Percentiles rank a stretch among this genome's conserved stretches.
Conservation (phyloP, 1,140 invertebrate species). For the Drosophila kanapiae region DNA sequence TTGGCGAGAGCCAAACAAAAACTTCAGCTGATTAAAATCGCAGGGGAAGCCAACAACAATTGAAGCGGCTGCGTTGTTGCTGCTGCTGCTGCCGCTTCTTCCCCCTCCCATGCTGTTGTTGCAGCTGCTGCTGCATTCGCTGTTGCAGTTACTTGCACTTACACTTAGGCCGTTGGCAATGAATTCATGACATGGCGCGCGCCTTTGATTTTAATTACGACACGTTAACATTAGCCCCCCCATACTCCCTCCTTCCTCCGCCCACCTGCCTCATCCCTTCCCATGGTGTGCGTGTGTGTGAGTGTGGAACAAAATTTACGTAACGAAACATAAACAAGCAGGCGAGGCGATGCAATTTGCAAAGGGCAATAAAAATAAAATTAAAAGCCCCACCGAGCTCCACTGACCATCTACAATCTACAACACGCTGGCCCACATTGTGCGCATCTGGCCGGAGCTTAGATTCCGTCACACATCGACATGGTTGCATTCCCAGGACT, state of each 20-base stretch:
- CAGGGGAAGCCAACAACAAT: slow-evolving; percentile 63
- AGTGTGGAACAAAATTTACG: slow-evolving; percentile 36
- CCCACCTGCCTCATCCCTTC: not conserved
- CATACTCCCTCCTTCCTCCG: not conserved
- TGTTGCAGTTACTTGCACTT: slow-evolving; percentile 40
- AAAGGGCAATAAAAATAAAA: slow-evolving; percentile 15
- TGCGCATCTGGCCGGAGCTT: not conserved
- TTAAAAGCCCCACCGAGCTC: slow-evolving; percentile 7
- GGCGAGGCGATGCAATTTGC: not conserved
- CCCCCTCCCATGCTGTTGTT: not conserved
- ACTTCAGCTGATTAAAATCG: slow-evolving; percentile 77
- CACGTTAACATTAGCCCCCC: slow-evolving; percentile 49
- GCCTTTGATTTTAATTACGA: slow-evolving; percentile 76
- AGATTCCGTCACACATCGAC: not conserved
- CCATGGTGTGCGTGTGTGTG: slow-evolving; percentile 3
- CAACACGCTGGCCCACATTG: slow-evolving; percentile 24
- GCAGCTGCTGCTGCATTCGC: slow-evolving; percentile 16
- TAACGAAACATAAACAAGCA: slow-evolving; percentile 36
- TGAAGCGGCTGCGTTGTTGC: slow-evolving; percentile 23
- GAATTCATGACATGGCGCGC: slow-evolving; percentile 65
- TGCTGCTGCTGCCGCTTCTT: slow-evolving; percentile 18
- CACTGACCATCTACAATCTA: slow-evolving; percentile 19
- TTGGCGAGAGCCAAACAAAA: slow-evolving; percentile 46
- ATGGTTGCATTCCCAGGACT: too few species aligned
- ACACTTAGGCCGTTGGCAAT: slow-evolving; percentile 59